Conservation (phyloP, 2,797 vertebrate genomes). For the Pangasius krempfi region DNA sequence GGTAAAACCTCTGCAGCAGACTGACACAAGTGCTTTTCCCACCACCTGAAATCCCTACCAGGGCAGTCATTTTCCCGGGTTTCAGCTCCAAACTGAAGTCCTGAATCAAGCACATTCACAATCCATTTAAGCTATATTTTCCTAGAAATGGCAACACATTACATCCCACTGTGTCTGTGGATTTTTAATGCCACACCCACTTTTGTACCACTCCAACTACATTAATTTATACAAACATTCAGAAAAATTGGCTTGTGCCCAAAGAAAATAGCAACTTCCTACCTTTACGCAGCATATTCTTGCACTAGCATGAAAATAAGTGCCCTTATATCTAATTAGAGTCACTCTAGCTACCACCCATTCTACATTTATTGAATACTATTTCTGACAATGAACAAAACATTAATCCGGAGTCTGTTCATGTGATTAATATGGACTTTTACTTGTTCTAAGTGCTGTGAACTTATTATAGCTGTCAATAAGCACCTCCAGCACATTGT, state of each 20-base stretch:
- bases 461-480: neutral
- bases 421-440: neutral
- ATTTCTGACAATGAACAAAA: neutral
- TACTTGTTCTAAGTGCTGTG: neutral
- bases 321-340: neutral
- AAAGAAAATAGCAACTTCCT: neutral
- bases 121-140: neutral
- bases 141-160: neutral
- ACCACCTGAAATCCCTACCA: slow-evolving; percentile 83
- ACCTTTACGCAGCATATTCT: neutral
- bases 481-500: slow-evolving; percentile 76
- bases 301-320: neutral
- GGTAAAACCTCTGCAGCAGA: slow-evolving; percentile 83
- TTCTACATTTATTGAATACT: neutral
- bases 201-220: neutral
- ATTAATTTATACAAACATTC: neutral
- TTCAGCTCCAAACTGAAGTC: slow-evolving; percentile 79
- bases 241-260: neutral
- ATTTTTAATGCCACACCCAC: neutral
- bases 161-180: neutral
- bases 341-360: neutral
- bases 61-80: slow-evolving; percentile 78
- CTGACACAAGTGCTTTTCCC: slow-evolving; percentile 87
- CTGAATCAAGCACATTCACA: slow-evolving; percentile 60
- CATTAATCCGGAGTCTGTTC: neutral